Base-by-base conservation (phyloP, 2,888 invertebrate species). In the Chaitophorus viminalis region DNA sequence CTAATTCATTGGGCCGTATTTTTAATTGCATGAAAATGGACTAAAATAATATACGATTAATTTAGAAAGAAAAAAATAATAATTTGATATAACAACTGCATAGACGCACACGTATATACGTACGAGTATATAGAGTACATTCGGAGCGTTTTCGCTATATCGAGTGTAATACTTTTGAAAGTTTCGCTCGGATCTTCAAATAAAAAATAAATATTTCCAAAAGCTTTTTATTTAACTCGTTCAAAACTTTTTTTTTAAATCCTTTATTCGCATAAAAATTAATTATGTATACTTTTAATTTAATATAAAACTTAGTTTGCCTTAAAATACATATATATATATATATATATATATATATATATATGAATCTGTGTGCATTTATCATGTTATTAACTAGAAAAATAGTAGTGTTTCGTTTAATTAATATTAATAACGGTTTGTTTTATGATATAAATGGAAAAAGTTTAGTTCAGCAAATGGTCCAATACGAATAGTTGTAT, bases 241-340 rank as follows among this genome's bases (percentile, higher is more conserved):
- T 46, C 21, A 11, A 46, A 81, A 70, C 68, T 81, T 81, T 81
- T 68, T 81, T 81, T 81, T 70, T 46, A 81, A 81, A 70, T 70
- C 81, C 68, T 70, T 81, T 17, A 81, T 81, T 70, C 46, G 31
- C 68, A 68, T 72, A 81, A 68, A 81, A 81, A 81, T 81, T 81
- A 81, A 81, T 46, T 81, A 81, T 81, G 39, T 70, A 81, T 81
- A 68, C 46, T 70, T 81, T 81, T 81, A 81, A 81, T 79, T 79
- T 79, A 79, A 79, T 79, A 65, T 60, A 79, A 79, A 79, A 79
- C 29, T 81, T 46, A 21, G 31, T 46, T 25, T 17, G 46, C 39
- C 68, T 68, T 31, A 70, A 31, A 46, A 46, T 46, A 68, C 9
- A 68, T 46, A 81, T 65, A 65, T 65, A 68, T 33, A 52, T n/a